phyloP scores from a whole-genome alignment of 2,113 vertebrate genomes.

The Brevimyrus niger region DNA sequence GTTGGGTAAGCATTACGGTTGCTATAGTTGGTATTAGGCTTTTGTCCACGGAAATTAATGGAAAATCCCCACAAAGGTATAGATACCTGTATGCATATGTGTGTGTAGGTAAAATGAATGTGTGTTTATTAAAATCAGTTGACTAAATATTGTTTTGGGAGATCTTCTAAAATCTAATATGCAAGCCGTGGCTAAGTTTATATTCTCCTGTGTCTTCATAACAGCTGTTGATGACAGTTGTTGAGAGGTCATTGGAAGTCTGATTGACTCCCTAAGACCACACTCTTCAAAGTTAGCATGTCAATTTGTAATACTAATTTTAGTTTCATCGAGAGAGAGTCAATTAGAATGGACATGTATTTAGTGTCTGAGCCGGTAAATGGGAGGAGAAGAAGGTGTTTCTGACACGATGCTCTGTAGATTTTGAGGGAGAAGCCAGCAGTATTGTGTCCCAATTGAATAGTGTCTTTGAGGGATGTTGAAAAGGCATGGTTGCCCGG shows the following conservation, averaged over 20 bases:
- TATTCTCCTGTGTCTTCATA: background rate
- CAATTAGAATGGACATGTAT: background rate
- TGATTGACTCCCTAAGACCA: background rate
- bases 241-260: background rate
- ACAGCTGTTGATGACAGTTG: background rate
- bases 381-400: conserved; percentile 14
- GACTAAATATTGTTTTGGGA: background rate
- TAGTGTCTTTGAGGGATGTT: conserved; percentile 36
- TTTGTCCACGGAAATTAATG: background rate
- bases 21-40: background rate
- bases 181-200: background rate
- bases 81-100: background rate
- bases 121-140: background rate
- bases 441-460: conserved; percentile 40
- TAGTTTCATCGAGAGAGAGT: background rate
- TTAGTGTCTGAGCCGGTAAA: conserved; percentile 1
- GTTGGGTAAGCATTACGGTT: background rate
- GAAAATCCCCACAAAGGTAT: background rate
- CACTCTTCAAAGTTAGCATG: background rate
- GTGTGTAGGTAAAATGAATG: background rate
- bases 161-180: background rate
- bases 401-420: conserved; percentile 18
- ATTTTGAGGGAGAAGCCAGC: conserved; percentile 36
- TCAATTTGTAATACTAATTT: conserved; percentile 7
- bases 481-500: conserved; percentile 43